Evolutionary conservation across 2,113 vertebrate genomes (phyloP).

Genomic region (Meleagris gallopavo): DNA sequence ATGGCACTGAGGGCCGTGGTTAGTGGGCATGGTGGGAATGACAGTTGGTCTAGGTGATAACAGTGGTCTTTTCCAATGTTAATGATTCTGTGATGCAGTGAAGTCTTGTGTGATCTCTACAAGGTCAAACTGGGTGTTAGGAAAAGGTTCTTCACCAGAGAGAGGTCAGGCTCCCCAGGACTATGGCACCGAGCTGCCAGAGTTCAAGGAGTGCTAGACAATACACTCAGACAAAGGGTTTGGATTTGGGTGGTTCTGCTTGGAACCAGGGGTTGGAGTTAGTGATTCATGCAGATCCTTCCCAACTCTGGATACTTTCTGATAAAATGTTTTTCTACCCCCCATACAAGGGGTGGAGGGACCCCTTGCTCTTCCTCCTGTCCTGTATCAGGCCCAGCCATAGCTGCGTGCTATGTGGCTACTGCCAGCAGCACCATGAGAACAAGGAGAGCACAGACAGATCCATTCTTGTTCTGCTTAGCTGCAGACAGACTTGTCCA

Average conservation of each 20-base stretch:
- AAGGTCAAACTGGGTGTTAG: background rate
- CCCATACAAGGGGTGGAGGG: no score
- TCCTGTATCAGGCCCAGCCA: background rate
- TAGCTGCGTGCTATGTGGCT: background rate
- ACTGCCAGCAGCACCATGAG: background rate
- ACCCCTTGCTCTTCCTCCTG: background rate
- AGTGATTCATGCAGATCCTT: background rate
- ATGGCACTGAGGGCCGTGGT: no score
- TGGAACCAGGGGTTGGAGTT: no score
- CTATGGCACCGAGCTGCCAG: background rate
- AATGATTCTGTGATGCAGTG: no score
- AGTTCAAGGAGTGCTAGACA: background rate
- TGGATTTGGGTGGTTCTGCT: background rate
- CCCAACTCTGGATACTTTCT: background rate
- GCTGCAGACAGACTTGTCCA: background rate
- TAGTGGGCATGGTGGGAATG: no score
- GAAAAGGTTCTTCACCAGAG: background rate
- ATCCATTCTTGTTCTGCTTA: background rate
- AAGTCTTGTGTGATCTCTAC: accelerated
- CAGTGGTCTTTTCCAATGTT: no score
- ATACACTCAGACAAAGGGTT: background rate
- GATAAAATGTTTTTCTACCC: background rate
- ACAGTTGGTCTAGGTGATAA: no score
- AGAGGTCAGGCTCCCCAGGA: background rate
- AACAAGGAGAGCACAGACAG: background rate